Percentiles rank a stretch among this genome's conserved stretches.
Conservation (phyloP, 1,140 invertebrate species). For the Eufriesea mexicana region DNA sequence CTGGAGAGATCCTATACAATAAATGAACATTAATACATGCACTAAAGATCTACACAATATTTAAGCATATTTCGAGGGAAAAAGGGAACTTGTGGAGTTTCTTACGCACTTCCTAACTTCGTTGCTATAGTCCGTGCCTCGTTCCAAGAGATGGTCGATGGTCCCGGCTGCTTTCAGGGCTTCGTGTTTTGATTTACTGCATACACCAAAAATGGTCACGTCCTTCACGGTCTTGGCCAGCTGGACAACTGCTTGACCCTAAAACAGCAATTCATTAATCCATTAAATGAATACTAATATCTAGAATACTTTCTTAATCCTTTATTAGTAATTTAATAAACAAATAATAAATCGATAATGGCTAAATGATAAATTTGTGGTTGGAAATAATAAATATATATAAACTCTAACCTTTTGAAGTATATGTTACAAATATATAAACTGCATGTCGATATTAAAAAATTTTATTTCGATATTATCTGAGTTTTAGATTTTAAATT, state of each 20-base stretch:
- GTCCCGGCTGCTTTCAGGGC: slow-evolving; percentile 87
- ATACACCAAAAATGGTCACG: slow-evolving; percentile 92
- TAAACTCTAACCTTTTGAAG: neutral
- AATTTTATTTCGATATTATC: no score
- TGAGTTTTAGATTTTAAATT: no score
- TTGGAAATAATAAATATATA: neutral
- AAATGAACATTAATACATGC: slow-evolving; percentile 3
- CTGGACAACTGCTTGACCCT: slow-evolving; percentile 93
- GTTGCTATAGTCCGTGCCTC: slow-evolving; percentile 89
- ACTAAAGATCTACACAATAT: neutral
- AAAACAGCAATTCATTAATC: slow-evolving; percentile 66
- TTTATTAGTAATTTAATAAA: no score
- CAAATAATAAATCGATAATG: no score
- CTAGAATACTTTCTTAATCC: neutral
- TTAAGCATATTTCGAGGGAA: no score
- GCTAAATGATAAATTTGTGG: neutral
- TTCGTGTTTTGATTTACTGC: slow-evolving; percentile 93
- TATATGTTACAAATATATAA: no score
- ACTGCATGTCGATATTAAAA: no score
- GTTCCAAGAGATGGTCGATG: slow-evolving; percentile 90
- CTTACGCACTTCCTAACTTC: slow-evolving; percentile 92
- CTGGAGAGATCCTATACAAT: slow-evolving; percentile 85
- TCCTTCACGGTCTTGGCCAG: slow-evolving; percentile 91
- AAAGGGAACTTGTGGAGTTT: neutral
- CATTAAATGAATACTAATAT: neutral